A percentile compares a stretch with the other conserved stretches of the same genome.
Conservation (phyloP, 2,888 invertebrate genomes). For the Drosophila barbarae region DNA sequence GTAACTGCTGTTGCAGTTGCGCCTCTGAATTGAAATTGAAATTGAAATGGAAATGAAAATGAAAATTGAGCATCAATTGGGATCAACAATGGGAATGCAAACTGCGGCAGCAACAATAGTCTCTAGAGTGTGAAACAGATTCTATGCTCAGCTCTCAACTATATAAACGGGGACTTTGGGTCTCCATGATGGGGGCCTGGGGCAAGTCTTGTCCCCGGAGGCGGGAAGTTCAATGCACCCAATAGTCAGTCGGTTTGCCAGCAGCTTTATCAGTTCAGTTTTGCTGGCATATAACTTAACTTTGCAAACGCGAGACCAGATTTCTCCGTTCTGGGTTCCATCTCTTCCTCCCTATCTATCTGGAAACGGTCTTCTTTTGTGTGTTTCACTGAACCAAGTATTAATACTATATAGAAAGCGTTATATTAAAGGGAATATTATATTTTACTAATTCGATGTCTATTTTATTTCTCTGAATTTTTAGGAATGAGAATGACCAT, state of each 20-base stretch:
- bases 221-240: constrained; percentile 31
- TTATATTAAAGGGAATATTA: not conserved
- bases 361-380: constrained; percentile 16
- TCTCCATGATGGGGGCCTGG: not conserved
- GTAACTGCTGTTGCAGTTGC: constrained; percentile 11
- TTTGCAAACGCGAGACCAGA: constrained; percentile 24
- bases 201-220: constrained; percentile 9
- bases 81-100: constrained; percentile 29
- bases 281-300: constrained; percentile 30
- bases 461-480: not conserved
- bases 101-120: constrained; percentile 1
- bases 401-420: not conserved
- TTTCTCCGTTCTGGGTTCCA: constrained; percentile 7
- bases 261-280: constrained; percentile 24
- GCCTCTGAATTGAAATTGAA: constrained; percentile 24
- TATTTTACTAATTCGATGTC: not conserved
- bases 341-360: constrained; percentile 10
- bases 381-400: constrained; percentile 7
- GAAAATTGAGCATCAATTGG: constrained; percentile 37
- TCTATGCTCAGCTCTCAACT: constrained; percentile 15
- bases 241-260: constrained; percentile 4
- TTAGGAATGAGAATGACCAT: constrained; percentile 84
- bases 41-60: constrained; percentile 21
- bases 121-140: constrained; percentile 7
- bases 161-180: not conserved